Conservation (phyloP, 2,797 vertebrate species). For the Semaprochilodus insignis region DNA sequence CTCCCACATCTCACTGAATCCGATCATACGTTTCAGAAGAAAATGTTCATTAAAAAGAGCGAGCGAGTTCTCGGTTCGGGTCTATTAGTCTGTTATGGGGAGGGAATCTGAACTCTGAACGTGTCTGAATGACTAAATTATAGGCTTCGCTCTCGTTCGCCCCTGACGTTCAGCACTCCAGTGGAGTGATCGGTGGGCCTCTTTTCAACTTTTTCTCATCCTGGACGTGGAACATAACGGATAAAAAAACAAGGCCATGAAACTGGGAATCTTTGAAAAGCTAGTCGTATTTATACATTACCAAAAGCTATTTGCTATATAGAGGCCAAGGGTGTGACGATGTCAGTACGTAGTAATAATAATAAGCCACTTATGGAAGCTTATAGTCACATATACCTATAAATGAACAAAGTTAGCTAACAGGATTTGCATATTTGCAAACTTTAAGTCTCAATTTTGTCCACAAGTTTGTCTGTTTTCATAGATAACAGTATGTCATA, state of each 20-base stretch:
- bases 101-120: conserved; percentile 1
- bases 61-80: background rate
- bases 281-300: background rate
- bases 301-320: background rate
- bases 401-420: no score
- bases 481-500: no score
- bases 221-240: no score
- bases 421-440: no score
- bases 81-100: conserved; percentile 13
- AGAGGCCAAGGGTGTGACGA: no score
- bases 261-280: background rate
- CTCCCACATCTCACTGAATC: conserved; percentile 21
- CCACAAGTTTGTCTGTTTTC: no score
- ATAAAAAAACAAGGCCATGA: background rate
- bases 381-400: no score
- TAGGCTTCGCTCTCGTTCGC: background rate
- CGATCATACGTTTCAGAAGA: conserved; percentile 25
- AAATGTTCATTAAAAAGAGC: conserved; percentile 37
- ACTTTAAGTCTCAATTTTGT: no score
- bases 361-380: no score
- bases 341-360: no score
- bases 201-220: background rate
- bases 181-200: background rate
- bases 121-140: background rate
- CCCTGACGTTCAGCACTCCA: background rate